Conservation (phyloP, 2,113 vertebrate genomes). For the Seriola aureovittata region DNA sequence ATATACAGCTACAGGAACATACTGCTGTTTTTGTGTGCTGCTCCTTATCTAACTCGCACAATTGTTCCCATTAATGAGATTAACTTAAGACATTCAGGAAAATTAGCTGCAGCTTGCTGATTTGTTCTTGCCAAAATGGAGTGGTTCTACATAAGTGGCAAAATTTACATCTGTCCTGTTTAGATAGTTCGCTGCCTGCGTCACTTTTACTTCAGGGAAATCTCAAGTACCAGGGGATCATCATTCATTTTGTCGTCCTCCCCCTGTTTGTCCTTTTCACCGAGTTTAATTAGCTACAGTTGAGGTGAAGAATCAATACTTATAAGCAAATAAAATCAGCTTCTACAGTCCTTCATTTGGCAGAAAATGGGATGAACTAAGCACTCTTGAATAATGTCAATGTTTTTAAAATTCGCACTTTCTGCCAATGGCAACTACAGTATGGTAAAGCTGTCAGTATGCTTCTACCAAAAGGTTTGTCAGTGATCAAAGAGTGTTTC, state of each 20-base stretch:
- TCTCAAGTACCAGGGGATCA: not conserved
- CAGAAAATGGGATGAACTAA: not conserved
- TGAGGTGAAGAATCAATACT: not conserved
- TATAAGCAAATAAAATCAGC: not conserved
- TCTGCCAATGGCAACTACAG: no score
- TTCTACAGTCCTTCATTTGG: not conserved
- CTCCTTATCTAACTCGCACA: constrained; percentile 68
- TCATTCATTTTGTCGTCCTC: not conserved
- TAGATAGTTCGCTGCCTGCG: constrained; percentile 34
- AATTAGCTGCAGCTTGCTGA: constrained; percentile 61
- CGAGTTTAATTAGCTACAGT: not conserved
- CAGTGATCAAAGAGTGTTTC: no score
- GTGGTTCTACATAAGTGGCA: constrained; percentile 40
- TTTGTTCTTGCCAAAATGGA: constrained; percentile 45
- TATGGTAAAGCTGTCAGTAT: no score
- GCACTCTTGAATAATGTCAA: no score
- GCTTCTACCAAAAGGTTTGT: no score
- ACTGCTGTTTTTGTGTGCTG: constrained; percentile 45
- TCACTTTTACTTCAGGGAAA: not conserved
- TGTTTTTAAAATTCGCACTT: no score
- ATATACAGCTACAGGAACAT: constrained; percentile 41
- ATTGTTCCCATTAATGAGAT: constrained; percentile 75
- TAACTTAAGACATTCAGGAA: constrained; percentile 63
- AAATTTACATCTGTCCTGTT: constrained; percentile 49
- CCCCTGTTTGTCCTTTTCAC: not conserved